Evolutionary conservation across 2,113 vertebrate genomes (phyloP).

Genomic region (Tor tambroides): DNA sequence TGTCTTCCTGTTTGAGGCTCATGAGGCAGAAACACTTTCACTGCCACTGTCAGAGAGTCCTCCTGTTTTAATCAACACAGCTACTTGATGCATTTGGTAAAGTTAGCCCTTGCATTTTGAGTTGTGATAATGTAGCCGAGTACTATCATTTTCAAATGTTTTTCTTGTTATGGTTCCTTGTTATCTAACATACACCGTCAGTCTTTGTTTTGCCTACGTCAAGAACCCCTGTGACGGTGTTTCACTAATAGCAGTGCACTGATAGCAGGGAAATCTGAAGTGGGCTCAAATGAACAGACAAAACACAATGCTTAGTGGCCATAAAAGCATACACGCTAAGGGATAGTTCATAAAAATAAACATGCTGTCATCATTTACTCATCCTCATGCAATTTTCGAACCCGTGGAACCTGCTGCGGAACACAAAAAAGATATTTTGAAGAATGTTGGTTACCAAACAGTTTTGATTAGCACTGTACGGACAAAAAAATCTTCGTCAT

Average conservation of each 20-base stretch:
- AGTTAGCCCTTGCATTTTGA: not conserved
- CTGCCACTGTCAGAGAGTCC: not conserved
- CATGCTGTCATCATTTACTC: not conserved
- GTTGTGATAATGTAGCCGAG: not conserved
- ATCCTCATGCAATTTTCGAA: not conserved
- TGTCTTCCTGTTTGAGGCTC: not conserved
- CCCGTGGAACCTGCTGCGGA: no score
- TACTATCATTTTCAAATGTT: not conserved
- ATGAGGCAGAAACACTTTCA: not conserved
- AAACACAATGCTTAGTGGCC: not conserved
- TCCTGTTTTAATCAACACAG: not conserved
- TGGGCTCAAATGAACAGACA: not conserved
- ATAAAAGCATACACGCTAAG: not conserved
- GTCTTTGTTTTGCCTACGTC: not conserved
- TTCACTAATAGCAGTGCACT: not conserved
- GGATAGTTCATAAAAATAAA: not conserved
- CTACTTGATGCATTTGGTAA: not conserved
- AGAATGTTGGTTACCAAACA: no score
- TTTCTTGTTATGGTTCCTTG: not conserved
- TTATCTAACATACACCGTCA: conserved; percentile 2
- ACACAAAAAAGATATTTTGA: no score
- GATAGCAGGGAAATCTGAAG: conserved; percentile 2
- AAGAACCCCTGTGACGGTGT: not conserved
- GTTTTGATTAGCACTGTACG: no score
- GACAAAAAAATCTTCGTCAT: no score